Conservation (phyloP, 2,888 invertebrate genomes). For the Andrena hattorfiana region DNA sequence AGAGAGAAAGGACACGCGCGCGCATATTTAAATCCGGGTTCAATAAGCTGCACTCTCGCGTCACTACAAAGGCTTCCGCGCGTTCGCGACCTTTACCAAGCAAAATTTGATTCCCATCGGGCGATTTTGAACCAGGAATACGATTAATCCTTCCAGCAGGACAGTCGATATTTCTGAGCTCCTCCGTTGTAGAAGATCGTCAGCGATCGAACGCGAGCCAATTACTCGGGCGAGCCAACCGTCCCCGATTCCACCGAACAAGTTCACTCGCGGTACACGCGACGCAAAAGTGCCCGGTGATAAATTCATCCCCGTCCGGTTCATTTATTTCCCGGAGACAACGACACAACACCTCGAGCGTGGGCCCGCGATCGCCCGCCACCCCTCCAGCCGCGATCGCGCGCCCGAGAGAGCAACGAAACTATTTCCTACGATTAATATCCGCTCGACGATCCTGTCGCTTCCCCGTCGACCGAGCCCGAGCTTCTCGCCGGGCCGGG, state of each 20-base stretch:
- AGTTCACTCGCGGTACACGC: not conserved
- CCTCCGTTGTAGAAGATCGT: not conserved
- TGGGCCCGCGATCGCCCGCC: not conserved
- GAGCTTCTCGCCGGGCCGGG: constrained; percentile 17
- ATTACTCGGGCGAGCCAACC: not conserved
- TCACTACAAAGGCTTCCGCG: not conserved
- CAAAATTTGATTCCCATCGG: too few relatives aligned
- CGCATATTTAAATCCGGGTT: constrained; percentile 18
- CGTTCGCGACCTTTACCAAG: not conserved
- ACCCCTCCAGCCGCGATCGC: not conserved
- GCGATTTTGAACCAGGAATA: too few relatives aligned
- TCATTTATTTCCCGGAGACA: constrained; percentile 26
- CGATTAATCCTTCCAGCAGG: too few relatives aligned
- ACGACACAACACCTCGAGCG: constrained; percentile 11
- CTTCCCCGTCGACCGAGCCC: constrained; percentile 18
- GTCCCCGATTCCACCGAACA: not conserved
- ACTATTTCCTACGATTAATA: constrained; percentile 48
- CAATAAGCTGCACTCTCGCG: not conserved
- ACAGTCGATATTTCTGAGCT: too few relatives aligned
- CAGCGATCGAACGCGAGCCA: constrained; percentile 6
- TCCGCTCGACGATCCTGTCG: constrained; percentile 10
- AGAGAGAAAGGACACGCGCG: not conserved
- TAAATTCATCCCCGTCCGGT: constrained; percentile 27
- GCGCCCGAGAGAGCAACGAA: not conserved
- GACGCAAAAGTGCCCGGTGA: constrained; percentile 19